Evolutionary conservation across 2,797 vertebrate genomes (phyloP).

Genomic region (Glyptemys insculpta): DNA sequence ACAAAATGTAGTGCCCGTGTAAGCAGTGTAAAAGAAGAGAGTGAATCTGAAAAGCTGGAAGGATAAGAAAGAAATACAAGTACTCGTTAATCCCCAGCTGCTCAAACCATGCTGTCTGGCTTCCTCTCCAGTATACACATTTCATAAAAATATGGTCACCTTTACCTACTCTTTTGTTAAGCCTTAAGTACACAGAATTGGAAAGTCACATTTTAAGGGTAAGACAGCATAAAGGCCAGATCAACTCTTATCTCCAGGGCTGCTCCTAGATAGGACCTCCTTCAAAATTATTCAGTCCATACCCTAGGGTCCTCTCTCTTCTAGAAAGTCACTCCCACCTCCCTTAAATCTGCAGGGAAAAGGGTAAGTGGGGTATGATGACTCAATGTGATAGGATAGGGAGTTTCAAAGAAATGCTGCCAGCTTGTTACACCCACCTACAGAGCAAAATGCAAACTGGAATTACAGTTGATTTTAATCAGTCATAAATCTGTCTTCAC

Average conservation of each 20-base stretch:
- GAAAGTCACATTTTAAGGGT: background rate
- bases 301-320: background rate
- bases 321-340: background rate
- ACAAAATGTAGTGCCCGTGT: background rate
- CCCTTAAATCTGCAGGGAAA: background rate
- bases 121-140: background rate
- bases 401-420: conserved; percentile 34
- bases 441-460: conserved; percentile 41
- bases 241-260: background rate
- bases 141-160: background rate
- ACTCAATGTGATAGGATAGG: conserved; percentile 2
- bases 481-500: conserved; percentile 48
- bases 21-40: conserved; percentile 17
- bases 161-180: background rate
- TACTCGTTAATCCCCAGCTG: background rate
- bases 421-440: conserved; percentile 16
- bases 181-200: background rate
- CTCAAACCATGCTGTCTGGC: background rate
- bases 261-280: background rate
- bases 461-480: background rate
- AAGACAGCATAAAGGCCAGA: background rate
- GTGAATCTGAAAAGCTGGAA: background rate
- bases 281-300: background rate
- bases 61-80: background rate
- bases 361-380: conserved; percentile 4